Evolutionary conservation across 2,888 invertebrate species (phyloP).

Genomic region (Bibio marci): DNA sequence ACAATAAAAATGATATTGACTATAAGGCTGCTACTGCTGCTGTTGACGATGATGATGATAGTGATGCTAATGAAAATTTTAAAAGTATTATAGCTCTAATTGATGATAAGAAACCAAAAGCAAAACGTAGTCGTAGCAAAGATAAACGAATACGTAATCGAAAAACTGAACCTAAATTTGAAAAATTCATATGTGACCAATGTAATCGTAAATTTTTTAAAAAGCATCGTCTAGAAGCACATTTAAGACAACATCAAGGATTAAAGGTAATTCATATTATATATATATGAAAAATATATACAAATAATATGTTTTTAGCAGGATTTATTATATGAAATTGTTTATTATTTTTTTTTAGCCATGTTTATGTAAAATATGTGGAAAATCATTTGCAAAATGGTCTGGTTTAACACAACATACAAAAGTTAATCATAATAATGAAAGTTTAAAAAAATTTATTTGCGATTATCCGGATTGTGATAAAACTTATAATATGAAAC

Average conservation of each 20-base stretch:
- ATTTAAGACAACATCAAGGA: conserved; percentile 8
- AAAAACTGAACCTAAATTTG: neutral
- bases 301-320: neutral
- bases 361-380: conserved; percentile 3
- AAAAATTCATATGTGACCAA: conserved; percentile 3
- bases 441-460: neutral
- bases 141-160: neutral
- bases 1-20: neutral
- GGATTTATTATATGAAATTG: too few relatives aligned
- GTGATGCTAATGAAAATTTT: neutral
- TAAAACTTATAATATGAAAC: conserved; percentile 7
- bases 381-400: conserved; percentile 4
- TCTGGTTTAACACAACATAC: conserved; percentile 2
- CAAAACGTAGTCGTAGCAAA: neutral
- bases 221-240: conserved; percentile 7
- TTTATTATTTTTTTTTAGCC: neutral
- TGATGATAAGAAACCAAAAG: neutral
- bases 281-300: neutral
- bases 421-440: neutral
- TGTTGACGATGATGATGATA: neutral
- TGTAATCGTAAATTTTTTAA: conserved; percentile 8
- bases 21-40: neutral
- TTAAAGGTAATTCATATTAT: conserved; percentile 7
- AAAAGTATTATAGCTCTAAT: neutral
- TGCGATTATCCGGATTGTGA: conserved; percentile 6